Evolutionary conservation across 2,797 vertebrate genomes (phyloP), one percentile per base, ranked within the genome.

Genomic region (Hoplostethus mediterraneus): DNA sequence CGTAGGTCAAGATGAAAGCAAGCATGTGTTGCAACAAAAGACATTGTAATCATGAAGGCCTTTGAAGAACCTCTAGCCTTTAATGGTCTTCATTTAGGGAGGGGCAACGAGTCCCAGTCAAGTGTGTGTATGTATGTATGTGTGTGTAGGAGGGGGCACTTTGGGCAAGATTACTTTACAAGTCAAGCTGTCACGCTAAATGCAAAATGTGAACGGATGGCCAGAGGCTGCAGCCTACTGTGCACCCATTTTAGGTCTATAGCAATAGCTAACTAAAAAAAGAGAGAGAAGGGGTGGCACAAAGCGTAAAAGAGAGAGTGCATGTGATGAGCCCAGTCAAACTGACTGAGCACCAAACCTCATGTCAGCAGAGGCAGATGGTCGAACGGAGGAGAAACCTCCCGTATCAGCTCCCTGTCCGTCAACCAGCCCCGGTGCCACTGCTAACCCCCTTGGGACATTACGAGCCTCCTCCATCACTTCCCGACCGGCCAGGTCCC

Each of bases 361-460:
- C 74, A 77, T 71, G 85, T 89, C 89, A 88, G 21, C 21, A 21
- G 21, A 21, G 21, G 87, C 89, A 91, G 85, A 89, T 74, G 85
- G 83, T 77, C 73, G 75, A 85, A 78, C n/a, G 13, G 48, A 81
- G 72, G 71, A 69, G 79, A 85, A 91, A 90, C 71, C 86, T 81
- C 81, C 82, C 54, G 16, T 71, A 79, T 90, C 89, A 89, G 90
- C 89, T 87, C 55, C 28, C 30, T 76, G 78, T 87, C 84, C 78
- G 69, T 91, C 89, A 88, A 65, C 25, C 66, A 33, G 61, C 55
- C 51, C 54, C 28, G 25, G 67, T 55, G 61, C 40, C 53, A 25
- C 28, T 5, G 47, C 65, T 85, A 81, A 86, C 82, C 82, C 71
- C 77, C 77, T 36, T 2, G 2, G 70, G 83, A 74, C 59, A 49